These are phyloP conservation scores for Limnephilus lunatus DNA, from an alignment of 2,888 invertebrate species.

Conservation along the genomic window DNA sequence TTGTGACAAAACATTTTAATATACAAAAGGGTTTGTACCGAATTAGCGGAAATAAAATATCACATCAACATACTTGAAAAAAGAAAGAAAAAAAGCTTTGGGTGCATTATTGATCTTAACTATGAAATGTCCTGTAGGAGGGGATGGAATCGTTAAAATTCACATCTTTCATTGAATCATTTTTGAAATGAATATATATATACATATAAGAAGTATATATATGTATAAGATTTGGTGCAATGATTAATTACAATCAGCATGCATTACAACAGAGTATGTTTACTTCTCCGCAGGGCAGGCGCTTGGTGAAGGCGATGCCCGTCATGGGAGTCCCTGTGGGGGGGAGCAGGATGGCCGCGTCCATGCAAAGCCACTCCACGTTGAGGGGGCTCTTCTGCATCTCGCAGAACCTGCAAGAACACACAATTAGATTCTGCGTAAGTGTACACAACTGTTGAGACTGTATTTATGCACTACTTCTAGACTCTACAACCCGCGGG, in stretches of 20 bases:
- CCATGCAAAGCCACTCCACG: slow-evolving; percentile 98
- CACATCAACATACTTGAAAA: too few species aligned
- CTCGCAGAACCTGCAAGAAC: slow-evolving; percentile 85
- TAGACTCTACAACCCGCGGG: too few species aligned
- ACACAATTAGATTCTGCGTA: slow-evolving; percentile 11
- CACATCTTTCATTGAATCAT: neutral
- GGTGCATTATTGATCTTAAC: neutral
- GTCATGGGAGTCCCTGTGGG: slow-evolving; percentile 98
- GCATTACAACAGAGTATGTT: slow-evolving; percentile 67
- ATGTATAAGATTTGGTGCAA: neutral
- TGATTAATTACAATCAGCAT: neutral
- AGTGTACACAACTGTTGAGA: too few species aligned
- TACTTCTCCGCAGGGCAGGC: slow-evolving; percentile 97
- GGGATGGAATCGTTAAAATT: neutral
- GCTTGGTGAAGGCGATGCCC: slow-evolving; percentile 94
- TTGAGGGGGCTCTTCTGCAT: slow-evolving; percentile 91
- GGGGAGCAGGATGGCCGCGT: slow-evolving; percentile 94
- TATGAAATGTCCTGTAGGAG: neutral
- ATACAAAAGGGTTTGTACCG: too few species aligned
- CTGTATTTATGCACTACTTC: too few species aligned
- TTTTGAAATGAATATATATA: neutral
- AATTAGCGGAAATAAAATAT: too few species aligned
- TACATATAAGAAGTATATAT: too few species aligned
- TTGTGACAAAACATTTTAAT: too few species aligned
- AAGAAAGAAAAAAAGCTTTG: neutral